Percentiles rank a stretch among this genome's conserved stretches.
Evolutionary conservation across 2,113 vertebrate species (phyloP).

Genomic region (Alosa alosa): DNA sequence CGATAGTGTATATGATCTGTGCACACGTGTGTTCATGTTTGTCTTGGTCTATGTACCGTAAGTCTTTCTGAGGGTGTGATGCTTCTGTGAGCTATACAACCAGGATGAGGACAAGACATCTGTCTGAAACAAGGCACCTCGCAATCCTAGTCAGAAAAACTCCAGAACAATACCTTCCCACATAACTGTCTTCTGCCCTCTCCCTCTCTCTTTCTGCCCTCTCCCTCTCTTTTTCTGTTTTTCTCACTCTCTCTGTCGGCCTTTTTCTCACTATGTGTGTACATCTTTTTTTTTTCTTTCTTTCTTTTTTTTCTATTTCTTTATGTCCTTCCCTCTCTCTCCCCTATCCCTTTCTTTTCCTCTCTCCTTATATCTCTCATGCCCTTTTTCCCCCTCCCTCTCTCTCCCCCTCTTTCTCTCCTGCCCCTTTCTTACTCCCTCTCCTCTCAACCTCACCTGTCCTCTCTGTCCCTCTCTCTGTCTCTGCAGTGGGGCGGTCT

Average conservation of each 20-base stretch:
- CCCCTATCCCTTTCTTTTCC: not conserved
- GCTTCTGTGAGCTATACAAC: not conserved
- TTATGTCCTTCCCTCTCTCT: not conserved
- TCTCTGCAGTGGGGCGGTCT: conserved; percentile 32
- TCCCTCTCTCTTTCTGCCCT: too few relatives aligned
- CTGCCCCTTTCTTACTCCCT: not conserved
- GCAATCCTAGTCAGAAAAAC: not conserved
- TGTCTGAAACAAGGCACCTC: not conserved
- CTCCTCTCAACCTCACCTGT: not conserved
- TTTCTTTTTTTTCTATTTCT: not conserved
- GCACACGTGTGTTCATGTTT: not conserved
- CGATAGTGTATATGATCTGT: not conserved
- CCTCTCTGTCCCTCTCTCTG: not conserved
- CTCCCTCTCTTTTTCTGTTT: too few relatives aligned
- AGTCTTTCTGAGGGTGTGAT: not conserved
- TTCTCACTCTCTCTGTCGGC: too few relatives aligned
- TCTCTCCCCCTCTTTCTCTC: not conserved
- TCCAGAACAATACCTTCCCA: too few relatives aligned
- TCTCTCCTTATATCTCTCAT: too few relatives aligned
- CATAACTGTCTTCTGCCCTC: too few relatives aligned
- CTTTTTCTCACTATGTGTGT: not conserved
- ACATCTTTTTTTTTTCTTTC: not conserved
- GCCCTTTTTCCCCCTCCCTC: not conserved
- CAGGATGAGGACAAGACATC: not conserved
- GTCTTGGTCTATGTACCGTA: too few relatives aligned